These are phyloP conservation scores for Dromiciops gliroides DNA, from an alignment of 2,113 vertebrate species.

Conservation along the genomic window DNA sequence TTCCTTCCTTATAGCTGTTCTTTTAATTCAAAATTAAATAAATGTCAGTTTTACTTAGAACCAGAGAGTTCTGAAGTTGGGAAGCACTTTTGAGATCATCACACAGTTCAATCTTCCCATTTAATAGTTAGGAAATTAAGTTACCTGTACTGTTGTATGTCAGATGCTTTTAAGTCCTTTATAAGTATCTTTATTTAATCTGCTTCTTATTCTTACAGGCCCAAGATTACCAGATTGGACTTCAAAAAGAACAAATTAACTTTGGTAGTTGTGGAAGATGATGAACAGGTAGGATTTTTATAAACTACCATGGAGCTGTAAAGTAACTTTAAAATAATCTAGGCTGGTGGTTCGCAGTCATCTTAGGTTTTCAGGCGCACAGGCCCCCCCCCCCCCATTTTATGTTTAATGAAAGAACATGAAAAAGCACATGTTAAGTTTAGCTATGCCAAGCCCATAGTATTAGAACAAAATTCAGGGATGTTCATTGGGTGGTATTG, in stretches of 20 bases:
- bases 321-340: not conserved
- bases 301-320: not conserved
- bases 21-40: not conserved
- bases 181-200: not conserved
- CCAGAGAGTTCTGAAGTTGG: not conserved
- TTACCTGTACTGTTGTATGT: not conserved
- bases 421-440: not conserved
- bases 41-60: not conserved
- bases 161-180: not conserved
- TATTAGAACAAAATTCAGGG: not conserved
- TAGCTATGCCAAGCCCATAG: not conserved
- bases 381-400: no score
- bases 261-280: slow-evolving; percentile 97
- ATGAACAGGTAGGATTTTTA: slow-evolving; percentile 90
- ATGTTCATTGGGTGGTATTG: not conserved
- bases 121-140: slow-evolving; percentile 18
- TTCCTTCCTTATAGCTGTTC: not conserved
- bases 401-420: not conserved
- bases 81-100: not conserved
- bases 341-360: not conserved
- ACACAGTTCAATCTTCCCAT: not conserved
- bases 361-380: not conserved
- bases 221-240: slow-evolving; percentile 98
- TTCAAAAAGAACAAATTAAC: slow-evolving; percentile 98
- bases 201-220: slow-evolving; percentile 85